Percentiles rank a stretch among this genome's conserved stretches.
phyloP scores from a whole-genome alignment of 2,113 vertebrate species.

The Arvicanthis niloticus region DNA sequence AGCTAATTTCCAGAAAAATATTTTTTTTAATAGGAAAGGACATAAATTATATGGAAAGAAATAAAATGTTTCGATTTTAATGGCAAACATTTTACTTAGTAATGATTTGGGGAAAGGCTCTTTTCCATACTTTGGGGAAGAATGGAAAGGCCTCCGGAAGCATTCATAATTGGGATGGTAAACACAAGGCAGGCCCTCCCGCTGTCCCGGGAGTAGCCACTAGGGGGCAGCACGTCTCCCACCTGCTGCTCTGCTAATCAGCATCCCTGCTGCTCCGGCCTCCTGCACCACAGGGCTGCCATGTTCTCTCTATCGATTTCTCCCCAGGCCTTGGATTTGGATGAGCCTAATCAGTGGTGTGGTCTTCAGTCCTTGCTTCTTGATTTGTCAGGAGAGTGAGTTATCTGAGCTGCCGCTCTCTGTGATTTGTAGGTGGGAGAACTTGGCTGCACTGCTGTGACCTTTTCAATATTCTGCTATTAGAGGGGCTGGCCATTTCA shows the following conservation, averaged over 20 bases:
- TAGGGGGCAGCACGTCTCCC: neutral
- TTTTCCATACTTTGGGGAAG: neutral
- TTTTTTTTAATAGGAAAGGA: neutral
- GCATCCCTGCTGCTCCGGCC: neutral
- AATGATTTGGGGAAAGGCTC: neutral
- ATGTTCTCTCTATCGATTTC: constrained; percentile 44
- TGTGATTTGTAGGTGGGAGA: constrained; percentile 80
- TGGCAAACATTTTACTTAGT: neutral
- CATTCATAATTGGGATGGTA: no score
- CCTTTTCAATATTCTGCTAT: constrained; percentile 83
- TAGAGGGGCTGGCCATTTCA: constrained; percentile 73
- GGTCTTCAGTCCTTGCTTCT: constrained; percentile 65
- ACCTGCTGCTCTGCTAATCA: neutral
- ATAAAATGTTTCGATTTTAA: neutral
- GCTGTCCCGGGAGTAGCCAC: constrained; percentile 30
- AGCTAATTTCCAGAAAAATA: neutral
- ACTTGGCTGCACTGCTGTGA: constrained; percentile 72
- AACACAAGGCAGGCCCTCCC: neutral
- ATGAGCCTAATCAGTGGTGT: constrained; percentile 71
- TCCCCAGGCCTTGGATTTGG: constrained; percentile 43
- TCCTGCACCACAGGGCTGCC: neutral
- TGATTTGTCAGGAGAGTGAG: constrained; percentile 78
- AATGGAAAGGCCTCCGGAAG: neutral
- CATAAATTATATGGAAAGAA: neutral
- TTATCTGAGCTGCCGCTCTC: constrained; percentile 63